Evolutionary conservation across 1,140 invertebrate genomes (phyloP), one percentile per base, ranked within the genome.

Genomic region (Temnothorax nylanderi): DNA sequence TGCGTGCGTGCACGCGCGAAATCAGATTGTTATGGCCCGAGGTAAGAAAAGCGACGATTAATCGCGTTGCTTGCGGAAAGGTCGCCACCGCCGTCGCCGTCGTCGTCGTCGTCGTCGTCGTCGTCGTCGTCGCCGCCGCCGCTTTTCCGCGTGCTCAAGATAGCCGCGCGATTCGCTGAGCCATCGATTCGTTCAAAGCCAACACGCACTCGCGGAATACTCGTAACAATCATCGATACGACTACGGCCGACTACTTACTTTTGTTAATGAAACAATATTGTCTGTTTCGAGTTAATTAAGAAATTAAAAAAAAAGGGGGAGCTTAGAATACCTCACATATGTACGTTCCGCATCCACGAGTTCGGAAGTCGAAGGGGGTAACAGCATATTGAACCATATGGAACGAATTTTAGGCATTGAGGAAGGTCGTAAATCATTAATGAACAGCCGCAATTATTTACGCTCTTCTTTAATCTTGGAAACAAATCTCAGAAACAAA

Each of bases 1-100:
- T 72, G 18, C 54, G 41, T 64, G 51, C 77, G 62, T 81, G 88
- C 87, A 89, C 86, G 80, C 49, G 72, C 72, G 87, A 75, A 85
- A 89, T 89, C 88, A 84, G 69, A 84, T 84, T 47, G 69, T 7
- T 11, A 34, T 13, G n/a, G 69, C 51, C 69, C 8, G 69, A 21
- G 80, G 80, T 74, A 74, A 82, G 80, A 75, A 84, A 84, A 82
- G 51, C 54, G 67, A 32, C 69, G 80, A 60, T 84, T 84, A 84
- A 75, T 84, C 69, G 80, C 41, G 26, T 26, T 26, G 62, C 62
- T 67, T n/a, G 76, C 32, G 80, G 80, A 72, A 81, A 81, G 74
- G 11, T 60, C 76, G 76, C 64, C 32, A 1, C 34, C 18, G 32
- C 26, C 62, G 16, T 34, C 71, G 51, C 5, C 18, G 6, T 37